Base-by-base conservation (phyloP, 2,888 invertebrate genomes). In the Rhagophthalmus giganteus region DNA sequence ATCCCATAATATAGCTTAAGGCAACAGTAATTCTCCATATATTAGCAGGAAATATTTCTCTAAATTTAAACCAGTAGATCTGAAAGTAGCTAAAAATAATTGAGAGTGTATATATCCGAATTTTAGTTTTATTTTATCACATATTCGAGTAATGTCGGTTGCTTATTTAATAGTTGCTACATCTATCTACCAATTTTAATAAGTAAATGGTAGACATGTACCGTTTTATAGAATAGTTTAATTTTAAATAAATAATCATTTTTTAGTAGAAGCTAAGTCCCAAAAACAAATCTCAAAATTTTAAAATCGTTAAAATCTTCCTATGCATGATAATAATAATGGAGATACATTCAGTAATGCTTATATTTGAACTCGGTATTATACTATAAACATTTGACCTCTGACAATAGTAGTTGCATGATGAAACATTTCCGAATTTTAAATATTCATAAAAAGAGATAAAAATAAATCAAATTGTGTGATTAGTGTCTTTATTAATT, bases 11-110 rank as follows among this genome's bases (percentile, higher is more conserved):
- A 7, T 20, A 20, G 7, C 7, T 20, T 20, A 20, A 20, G 20
- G 20, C 20, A 20, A 20, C 20, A 20, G 5, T 10, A 28, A 28
- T 39, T 39, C 16, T 39, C 16, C 28, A 39, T 16, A 20, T 12
- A 10, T 20, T 15, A 38, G 30, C 30, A 46, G 37, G 26, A 34
- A 46, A 37, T 32, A 31, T 46, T 35, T 25, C 20, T 37, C 46
- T 46, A 46, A 38, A 31, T 46, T 46, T 46, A 46, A 38, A 45
- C 37, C 14, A 28, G 12, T 37, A 47, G 47, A 47, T 47, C 47
- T 47, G 47, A 47, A 39, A 31, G 33, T 39, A 26, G 31, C 35
- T 44, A 28, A 34, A 46, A 38, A 31, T 32, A 46, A 46, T 38
- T 14, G 32, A 7, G n/a, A n/a, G 16, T 46, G 26, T 46, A 28